Conservation (phyloP, 2,797 vertebrate species). For the Esox lucius region DNA sequence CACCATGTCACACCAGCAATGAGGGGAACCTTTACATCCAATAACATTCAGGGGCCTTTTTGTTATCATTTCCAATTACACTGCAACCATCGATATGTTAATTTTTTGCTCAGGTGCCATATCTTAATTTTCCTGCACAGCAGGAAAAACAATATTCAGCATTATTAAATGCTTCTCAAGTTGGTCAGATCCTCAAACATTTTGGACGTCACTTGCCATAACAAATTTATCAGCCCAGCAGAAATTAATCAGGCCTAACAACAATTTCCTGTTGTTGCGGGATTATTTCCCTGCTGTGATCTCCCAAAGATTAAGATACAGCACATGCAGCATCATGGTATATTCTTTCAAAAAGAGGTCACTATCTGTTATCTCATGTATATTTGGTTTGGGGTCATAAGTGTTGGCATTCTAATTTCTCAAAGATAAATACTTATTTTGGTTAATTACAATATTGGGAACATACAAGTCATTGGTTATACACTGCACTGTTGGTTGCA, state of each 20-base stretch:
- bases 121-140: too few relatives aligned
- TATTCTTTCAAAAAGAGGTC: constrained; percentile 37
- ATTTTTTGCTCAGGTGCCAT: background rate
- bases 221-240: too few relatives aligned
- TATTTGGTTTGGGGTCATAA: constrained; percentile 44
- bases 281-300: too few relatives aligned
- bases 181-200: too few relatives aligned
- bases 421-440: constrained; percentile 65
- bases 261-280: too few relatives aligned
- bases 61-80: constrained; percentile 18
- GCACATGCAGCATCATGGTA: constrained; percentile 22
- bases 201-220: too few relatives aligned
- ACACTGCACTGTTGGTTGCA: constrained; percentile 8
- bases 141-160: too few relatives aligned
- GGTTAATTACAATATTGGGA: constrained; percentile 44
- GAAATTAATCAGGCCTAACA: too few relatives aligned
- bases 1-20: background rate
- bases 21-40: constrained; percentile 24
- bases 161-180: too few relatives aligned
- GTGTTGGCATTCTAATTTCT: background rate
- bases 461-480: constrained; percentile 29
- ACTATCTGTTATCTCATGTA: constrained; percentile 22
- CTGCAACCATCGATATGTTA: constrained; percentile 19
- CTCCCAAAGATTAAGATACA: too few relatives aligned
- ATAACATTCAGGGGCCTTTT: constrained; percentile 4